Percentiles rank a stretch among this genome's conserved stretches.
Conservation (phyloP, 2,888 invertebrate species). For the Tipula vernalis region DNA sequence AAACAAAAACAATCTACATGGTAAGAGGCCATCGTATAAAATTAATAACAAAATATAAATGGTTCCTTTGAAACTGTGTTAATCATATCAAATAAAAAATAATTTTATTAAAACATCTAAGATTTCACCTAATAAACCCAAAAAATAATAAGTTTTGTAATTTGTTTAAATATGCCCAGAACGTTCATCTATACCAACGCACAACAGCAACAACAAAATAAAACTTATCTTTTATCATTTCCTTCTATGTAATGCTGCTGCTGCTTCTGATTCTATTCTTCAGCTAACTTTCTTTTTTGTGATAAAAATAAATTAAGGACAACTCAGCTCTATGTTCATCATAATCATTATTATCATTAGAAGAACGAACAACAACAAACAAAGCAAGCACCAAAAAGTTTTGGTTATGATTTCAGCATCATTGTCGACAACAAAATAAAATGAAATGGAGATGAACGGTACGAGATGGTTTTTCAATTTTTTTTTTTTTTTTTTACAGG, state of each 20-base stretch:
- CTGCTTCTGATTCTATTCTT: neutral
- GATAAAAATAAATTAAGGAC: slow-evolving; percentile 4
- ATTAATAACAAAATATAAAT: neutral
- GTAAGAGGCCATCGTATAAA: neutral
- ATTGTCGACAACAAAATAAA: neutral
- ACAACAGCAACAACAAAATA: neutral
- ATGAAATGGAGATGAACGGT: neutral
- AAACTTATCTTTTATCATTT: neutral
- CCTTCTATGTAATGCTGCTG: no score
- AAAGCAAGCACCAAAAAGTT: neutral
- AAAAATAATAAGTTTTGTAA: neutral
- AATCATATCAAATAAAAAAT: neutral
- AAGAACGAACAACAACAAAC: neutral
- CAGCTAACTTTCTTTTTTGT: neutral
- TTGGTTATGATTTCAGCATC: neutral
- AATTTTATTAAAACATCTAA: neutral
- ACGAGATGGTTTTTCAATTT: neutral
- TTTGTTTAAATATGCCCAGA: neutral
- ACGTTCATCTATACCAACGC: neutral
- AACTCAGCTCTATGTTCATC: neutral
- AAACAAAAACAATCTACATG: neutral
- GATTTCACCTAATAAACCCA: neutral
- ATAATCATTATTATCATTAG: neutral
- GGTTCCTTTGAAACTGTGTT: neutral
- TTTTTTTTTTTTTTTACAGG: neutral